phyloP scores from a whole-genome alignment of 2,797 vertebrate genomes.

The Melanotaenia nigrans region DNA sequence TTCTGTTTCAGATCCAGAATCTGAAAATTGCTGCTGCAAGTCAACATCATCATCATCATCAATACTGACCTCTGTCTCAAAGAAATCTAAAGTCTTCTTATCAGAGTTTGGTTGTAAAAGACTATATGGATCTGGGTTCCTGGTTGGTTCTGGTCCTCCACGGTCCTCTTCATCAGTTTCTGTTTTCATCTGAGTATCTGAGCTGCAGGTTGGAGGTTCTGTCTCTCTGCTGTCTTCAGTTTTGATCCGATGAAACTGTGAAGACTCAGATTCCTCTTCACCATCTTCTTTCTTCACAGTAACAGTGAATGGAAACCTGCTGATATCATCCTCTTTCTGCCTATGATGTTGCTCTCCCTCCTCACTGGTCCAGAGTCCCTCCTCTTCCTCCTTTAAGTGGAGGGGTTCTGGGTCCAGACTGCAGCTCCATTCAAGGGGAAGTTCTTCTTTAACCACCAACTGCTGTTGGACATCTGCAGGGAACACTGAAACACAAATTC shows the following conservation, averaged over 20 bases:
- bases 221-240: not conserved
- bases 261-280: slow-evolving; percentile 2
- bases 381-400: slow-evolving; percentile 6
- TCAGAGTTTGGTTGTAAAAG: not conserved
- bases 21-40: slow-evolving; percentile 17
- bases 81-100: slow-evolving; percentile 14
- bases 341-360: not conserved
- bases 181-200: not conserved
- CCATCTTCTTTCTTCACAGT: slow-evolving; percentile 3
- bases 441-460: slow-evolving; percentile 31
- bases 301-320: slow-evolving; percentile 6
- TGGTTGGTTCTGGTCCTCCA: slow-evolving; percentile 1
- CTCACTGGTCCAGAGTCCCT: slow-evolving; percentile 2
- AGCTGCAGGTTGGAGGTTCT: not conserved
- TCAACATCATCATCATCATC: slow-evolving; percentile 2
- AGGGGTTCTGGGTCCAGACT: not conserved
- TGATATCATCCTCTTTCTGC: not conserved
- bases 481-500: not conserved
- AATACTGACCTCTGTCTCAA: slow-evolving; percentile 15
- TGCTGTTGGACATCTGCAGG: slow-evolving; percentile 17
- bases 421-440: slow-evolving; percentile 7
- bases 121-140: not conserved
- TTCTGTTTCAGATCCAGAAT: slow-evolving; percentile 6
- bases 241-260: not conserved
- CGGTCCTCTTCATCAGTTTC: not conserved